These are phyloP conservation scores for Neoitamus cyanurus DNA, from an alignment of 2,888 invertebrate species.

Conservation along the genomic window DNA sequence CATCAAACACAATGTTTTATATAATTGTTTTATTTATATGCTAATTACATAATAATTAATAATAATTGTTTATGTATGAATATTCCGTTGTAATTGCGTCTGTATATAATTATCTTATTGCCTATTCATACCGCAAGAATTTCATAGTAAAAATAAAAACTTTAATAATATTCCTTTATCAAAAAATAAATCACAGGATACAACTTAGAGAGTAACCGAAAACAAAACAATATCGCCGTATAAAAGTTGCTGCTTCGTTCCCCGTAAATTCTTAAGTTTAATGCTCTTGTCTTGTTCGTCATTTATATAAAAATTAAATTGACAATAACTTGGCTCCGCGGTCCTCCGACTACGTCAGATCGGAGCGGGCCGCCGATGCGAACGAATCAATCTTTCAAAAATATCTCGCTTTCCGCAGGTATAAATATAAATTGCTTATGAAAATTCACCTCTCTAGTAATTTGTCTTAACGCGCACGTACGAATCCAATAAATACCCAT, in stretches of 20 bases:
- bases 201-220: conserved; percentile 36
- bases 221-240: conserved; percentile 15
- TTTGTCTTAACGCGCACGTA: conserved; percentile 17
- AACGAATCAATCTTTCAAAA: conserved; percentile 33
- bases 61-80: conserved; percentile 39
- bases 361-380: background rate
- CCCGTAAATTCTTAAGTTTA: conserved; percentile 20
- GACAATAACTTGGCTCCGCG: conserved; percentile 29
- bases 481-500: conserved; percentile 13
- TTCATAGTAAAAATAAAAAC: conserved; percentile 41
- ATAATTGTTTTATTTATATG: conserved; percentile 39
- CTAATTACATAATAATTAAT: conserved; percentile 42
- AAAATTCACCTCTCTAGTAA: conserved; percentile 10
- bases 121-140: conserved; percentile 38
- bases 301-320: conserved; percentile 32
- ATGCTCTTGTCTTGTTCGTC: conserved; percentile 22
- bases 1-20: background rate
- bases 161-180: conserved; percentile 38
- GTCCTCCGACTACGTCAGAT: background rate
- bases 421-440: conserved; percentile 40
- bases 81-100: conserved; percentile 42
- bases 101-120: conserved; percentile 39
- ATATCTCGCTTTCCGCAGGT: conserved; percentile 14
- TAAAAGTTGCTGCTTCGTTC: conserved; percentile 33
- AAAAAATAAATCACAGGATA: conserved; percentile 43